These are phyloP conservation scores for Euclidia mi DNA, from an alignment of 2,888 invertebrate species.

Conservation along the genomic window DNA sequence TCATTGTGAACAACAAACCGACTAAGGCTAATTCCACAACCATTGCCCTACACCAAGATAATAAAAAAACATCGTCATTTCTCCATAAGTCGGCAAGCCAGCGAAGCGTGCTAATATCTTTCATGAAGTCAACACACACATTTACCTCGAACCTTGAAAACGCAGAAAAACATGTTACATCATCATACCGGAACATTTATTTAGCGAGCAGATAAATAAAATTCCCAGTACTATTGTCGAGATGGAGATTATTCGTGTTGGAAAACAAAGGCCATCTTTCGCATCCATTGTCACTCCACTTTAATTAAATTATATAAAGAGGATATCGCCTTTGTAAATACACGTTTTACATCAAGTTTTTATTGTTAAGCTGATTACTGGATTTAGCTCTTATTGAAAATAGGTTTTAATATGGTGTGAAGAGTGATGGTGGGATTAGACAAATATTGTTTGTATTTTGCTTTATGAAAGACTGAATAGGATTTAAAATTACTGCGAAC, in stretches of 20 bases:
- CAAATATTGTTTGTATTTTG: too few relatives aligned
- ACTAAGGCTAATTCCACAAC: not conserved
- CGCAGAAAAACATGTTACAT: slow-evolving; percentile 38
- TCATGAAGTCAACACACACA: slow-evolving; percentile 8
- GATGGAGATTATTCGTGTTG: slow-evolving; percentile 35
- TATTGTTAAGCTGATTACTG: slow-evolving; percentile 9
- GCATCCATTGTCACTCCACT: slow-evolving; percentile 43
- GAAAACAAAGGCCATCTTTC: slow-evolving; percentile 47
- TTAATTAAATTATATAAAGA: slow-evolving; percentile 55
- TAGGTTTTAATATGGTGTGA: too few relatives aligned
- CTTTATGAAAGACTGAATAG: too few relatives aligned
- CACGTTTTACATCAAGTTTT: slow-evolving; percentile 16
- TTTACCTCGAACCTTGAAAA: slow-evolving; percentile 8
- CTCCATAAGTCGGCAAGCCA: not conserved
- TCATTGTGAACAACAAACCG: not conserved
- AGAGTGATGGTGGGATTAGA: too few relatives aligned
- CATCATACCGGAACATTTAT: slow-evolving; percentile 25
- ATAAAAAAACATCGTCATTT: not conserved
- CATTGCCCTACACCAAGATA: not conserved
- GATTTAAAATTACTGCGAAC: too few relatives aligned
- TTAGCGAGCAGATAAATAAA: slow-evolving; percentile 22
- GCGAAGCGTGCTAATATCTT: slow-evolving; percentile 1
- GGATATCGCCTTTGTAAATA: slow-evolving; percentile 30
- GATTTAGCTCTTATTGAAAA: slow-evolving; percentile 7
- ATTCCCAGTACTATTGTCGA: slow-evolving; percentile 23